Evolutionary conservation across 2,113 vertebrate genomes (phyloP).

Genomic region (Lontra canadensis): DNA sequence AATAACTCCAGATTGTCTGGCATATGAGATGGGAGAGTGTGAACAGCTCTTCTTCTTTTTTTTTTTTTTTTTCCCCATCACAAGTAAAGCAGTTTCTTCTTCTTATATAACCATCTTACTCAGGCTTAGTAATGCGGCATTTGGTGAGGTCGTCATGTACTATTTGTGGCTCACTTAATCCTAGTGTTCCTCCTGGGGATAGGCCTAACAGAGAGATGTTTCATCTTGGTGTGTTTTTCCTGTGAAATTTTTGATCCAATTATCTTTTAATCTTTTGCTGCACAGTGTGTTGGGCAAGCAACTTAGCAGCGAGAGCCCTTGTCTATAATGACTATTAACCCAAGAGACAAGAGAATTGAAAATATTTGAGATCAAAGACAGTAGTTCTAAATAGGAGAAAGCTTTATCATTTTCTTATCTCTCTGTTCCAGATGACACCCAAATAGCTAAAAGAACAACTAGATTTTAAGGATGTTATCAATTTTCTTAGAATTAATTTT

Average conservation of each 20-base stretch:
- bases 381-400: neutral
- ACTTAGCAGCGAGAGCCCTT: neutral
- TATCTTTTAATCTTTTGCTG: slow-evolving; percentile 53
- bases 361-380: slow-evolving; percentile 32
- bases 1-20: neutral
- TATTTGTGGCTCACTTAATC: slow-evolving; percentile 69
- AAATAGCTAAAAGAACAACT: slow-evolving; percentile 42
- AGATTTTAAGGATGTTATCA: neutral
- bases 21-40: neutral
- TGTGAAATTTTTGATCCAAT: slow-evolving; percentile 63
- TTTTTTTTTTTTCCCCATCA: neutral
- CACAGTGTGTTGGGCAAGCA: neutral
- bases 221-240: slow-evolving; percentile 56
- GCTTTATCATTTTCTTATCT: neutral
- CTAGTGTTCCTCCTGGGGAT: slow-evolving; percentile 30
- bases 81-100: slow-evolving; percentile 33
- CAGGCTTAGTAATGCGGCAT: neutral
- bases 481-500: slow-evolving; percentile 32
- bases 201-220: slow-evolving; percentile 24
- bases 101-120: slow-evolving; percentile 60
- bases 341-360: slow-evolving; percentile 26
- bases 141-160: slow-evolving; percentile 25
- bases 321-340: neutral
- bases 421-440: neutral
- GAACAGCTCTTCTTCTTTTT: neutral